Conservation (phyloP, 2,888 invertebrate species). For the Cephus spinipes region DNA sequence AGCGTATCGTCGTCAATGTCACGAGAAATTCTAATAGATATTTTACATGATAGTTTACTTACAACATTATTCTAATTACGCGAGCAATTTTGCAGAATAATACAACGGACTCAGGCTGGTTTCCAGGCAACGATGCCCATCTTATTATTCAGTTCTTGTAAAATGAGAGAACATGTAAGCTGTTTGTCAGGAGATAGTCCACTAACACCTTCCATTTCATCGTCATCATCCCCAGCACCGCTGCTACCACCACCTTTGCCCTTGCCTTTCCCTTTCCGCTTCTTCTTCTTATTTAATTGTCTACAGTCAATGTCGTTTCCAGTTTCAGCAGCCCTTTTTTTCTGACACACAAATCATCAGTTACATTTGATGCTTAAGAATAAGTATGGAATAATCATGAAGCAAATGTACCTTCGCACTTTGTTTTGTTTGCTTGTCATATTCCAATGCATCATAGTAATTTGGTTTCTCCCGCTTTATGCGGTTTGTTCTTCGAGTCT, state of each 20-base stretch:
- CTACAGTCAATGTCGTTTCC: slow-evolving; percentile 61
- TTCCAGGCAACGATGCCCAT: slow-evolving; percentile 81
- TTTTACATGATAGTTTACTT: background rate
- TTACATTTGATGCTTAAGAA: background rate
- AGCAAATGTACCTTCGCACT: slow-evolving; percentile 60
- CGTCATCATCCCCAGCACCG: slow-evolving; percentile 69
- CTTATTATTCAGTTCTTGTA: slow-evolving; percentile 85
- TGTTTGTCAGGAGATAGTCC: slow-evolving; percentile 75
- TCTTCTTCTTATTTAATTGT: slow-evolving; percentile 62
- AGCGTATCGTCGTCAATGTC: background rate
- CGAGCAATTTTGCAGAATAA: background rate
- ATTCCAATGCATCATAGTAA: slow-evolving; percentile 86
- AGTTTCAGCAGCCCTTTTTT: slow-evolving; percentile 58
- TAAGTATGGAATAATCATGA: background rate
- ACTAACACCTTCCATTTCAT: slow-evolving; percentile 70
- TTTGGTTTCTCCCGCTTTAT: slow-evolving; percentile 83
- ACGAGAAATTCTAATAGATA: background rate
- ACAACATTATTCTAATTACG: background rate
- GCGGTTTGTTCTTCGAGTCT: slow-evolving; percentile 75
- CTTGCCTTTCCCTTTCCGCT: slow-evolving; percentile 61
- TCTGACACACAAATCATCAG: slow-evolving; percentile 34
- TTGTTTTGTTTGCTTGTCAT: slow-evolving; percentile 80
- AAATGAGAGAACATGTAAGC: slow-evolving; percentile 78
- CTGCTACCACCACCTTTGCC: slow-evolving; percentile 64
- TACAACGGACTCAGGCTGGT: slow-evolving; percentile 56